phyloP scores from a whole-genome alignment of 2,797 vertebrate genomes.

The Potorous gilbertii region DNA sequence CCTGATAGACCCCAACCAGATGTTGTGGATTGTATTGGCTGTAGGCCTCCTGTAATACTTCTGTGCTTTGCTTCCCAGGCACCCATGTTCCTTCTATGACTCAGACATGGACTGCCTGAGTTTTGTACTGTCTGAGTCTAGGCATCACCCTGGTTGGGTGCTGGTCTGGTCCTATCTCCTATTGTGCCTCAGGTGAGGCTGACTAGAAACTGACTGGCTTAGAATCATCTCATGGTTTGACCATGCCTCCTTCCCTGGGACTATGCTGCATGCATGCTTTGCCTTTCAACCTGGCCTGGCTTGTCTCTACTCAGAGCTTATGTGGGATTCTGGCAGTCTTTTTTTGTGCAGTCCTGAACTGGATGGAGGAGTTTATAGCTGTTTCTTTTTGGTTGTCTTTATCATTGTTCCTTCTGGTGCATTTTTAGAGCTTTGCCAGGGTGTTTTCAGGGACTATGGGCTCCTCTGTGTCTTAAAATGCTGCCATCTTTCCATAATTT shows the following conservation, averaged over 20 bases:
- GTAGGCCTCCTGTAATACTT: neutral
- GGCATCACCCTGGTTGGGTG: neutral
- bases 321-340: neutral
- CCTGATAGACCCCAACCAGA: neutral
- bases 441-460: neutral
- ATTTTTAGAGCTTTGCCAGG: neutral
- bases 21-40: neutral
- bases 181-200: neutral
- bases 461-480: neutral
- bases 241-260: neutral
- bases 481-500: neutral
- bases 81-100: neutral
- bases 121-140: too few species aligned
- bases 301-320: neutral
- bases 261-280: neutral
- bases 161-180: neutral
- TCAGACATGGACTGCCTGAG: neutral
- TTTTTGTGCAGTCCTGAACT: neutral
- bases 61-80: neutral
- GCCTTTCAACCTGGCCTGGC: neutral
- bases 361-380: neutral
- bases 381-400: neutral
- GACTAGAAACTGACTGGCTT: neutral
- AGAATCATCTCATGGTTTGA: neutral
- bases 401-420: neutral